These are phyloP conservation scores for Chiroxiphia lanceolata DNA, from an alignment of 2,797 vertebrate species.

Conservation along the genomic window DNA sequence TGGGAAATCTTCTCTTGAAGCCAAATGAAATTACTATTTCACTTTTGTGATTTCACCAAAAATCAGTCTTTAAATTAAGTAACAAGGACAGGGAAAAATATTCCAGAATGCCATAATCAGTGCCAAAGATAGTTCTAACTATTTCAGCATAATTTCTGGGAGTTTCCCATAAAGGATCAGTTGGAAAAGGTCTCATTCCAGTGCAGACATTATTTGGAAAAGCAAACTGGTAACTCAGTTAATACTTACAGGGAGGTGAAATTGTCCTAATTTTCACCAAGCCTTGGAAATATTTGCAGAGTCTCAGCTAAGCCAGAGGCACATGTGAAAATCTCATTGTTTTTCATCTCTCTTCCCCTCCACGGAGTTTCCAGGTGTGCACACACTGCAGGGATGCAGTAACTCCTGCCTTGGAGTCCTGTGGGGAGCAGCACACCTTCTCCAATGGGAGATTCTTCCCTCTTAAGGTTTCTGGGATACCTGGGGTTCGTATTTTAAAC, in stretches of 20 bases:
- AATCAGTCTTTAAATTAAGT: background rate
- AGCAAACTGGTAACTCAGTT: background rate
- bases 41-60: background rate
- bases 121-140: background rate
- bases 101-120: background rate
- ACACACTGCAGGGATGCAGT: background rate
- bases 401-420: background rate
- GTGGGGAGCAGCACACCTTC: background rate
- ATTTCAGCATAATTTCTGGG: background rate
- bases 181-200: background rate
- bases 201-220: background rate
- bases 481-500: background rate
- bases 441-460: background rate
- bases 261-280: background rate
- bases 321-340: background rate
- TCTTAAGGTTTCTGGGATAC: background rate
- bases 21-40: background rate
- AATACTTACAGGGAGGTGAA: background rate
- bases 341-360: background rate
- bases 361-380: background rate
- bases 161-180: background rate
- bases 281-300: background rate
- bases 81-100: background rate
- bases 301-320: background rate
- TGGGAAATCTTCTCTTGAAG: background rate